A percentile compares a stretch with the other conserved stretches of the same genome.
Conservation (phyloP, 2,888 invertebrate genomes). For the Siphlonurus alternatus region DNA sequence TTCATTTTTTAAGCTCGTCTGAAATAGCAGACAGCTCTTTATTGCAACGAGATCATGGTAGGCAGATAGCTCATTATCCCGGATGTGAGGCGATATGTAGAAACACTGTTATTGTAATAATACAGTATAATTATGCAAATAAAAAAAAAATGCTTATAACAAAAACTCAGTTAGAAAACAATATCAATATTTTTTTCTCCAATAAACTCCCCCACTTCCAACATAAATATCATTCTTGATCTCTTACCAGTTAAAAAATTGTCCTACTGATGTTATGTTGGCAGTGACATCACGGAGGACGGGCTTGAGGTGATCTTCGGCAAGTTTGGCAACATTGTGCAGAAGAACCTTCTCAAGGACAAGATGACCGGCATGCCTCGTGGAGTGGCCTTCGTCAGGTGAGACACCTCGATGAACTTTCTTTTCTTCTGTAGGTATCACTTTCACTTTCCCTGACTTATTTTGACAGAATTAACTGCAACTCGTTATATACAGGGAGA, state of each 20-base stretch:
- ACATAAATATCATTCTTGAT: neutral
- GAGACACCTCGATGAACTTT: slow-evolving; percentile 17
- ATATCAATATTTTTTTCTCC: no score
- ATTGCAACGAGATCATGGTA: no score
- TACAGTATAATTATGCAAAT: no score
- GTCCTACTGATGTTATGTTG: slow-evolving; percentile 5
- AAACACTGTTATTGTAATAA: no score
- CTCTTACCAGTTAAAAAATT: neutral
- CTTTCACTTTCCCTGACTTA: no score
- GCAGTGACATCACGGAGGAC: slow-evolving; percentile 55
- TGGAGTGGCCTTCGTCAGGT: slow-evolving; percentile 88
- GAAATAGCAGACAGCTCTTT: no score
- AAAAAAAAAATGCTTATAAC: no score
- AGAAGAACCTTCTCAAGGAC: slow-evolving; percentile 78
- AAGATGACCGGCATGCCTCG: slow-evolving; percentile 74
- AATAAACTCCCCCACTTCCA: neutral
- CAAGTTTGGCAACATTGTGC: slow-evolving; percentile 78
- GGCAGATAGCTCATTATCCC: no score
- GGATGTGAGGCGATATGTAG: no score
- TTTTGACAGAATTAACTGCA: no score
- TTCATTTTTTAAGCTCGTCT: no score
- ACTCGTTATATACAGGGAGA: neutral
- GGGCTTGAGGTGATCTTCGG: slow-evolving; percentile 73
- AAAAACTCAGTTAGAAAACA: no score
- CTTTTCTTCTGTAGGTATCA: neutral